A percentile compares a stretch with the other conserved stretches of the same genome.
phyloP scores from a whole-genome alignment of 1,140 invertebrate species.

The Solenopsis invicta region DNA sequence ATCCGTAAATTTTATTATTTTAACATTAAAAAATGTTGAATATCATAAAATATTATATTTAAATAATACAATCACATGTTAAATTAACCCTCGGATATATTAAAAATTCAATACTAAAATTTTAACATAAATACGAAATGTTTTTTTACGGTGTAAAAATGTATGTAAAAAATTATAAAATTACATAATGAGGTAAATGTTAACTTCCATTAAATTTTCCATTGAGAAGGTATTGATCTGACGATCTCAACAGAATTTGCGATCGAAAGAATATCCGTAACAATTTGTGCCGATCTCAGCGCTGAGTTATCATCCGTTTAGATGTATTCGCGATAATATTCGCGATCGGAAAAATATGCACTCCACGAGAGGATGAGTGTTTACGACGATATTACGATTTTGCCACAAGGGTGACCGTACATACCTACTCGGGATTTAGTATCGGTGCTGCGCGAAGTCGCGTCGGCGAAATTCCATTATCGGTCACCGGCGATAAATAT shows the following conservation, averaged over 20 bases:
- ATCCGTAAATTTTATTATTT: too few relatives aligned
- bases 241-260: background rate
- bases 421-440: slow-evolving; percentile 75
- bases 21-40: too few relatives aligned
- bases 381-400: slow-evolving; percentile 71
- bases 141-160: too few relatives aligned
- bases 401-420: slow-evolving; percentile 63
- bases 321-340: slow-evolving; percentile 1
- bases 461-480: slow-evolving; percentile 84
- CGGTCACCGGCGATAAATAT: slow-evolving; percentile 84
- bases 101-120: too few relatives aligned
- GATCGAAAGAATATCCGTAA: background rate
- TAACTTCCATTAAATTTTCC: background rate
- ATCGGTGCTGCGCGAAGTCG: slow-evolving; percentile 51
- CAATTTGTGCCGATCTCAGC: background rate
- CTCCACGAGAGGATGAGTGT: background rate
- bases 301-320: background rate
- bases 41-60: too few relatives aligned
- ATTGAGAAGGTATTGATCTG: background rate
- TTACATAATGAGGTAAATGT: background rate
- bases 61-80: too few relatives aligned
- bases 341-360: slow-evolving; percentile 3
- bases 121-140: too few relatives aligned
- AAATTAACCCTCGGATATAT: too few relatives aligned
- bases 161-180: background rate